Conservation (phyloP, 2,888 invertebrate genomes). For the Dryadula phaetusa region DNA sequence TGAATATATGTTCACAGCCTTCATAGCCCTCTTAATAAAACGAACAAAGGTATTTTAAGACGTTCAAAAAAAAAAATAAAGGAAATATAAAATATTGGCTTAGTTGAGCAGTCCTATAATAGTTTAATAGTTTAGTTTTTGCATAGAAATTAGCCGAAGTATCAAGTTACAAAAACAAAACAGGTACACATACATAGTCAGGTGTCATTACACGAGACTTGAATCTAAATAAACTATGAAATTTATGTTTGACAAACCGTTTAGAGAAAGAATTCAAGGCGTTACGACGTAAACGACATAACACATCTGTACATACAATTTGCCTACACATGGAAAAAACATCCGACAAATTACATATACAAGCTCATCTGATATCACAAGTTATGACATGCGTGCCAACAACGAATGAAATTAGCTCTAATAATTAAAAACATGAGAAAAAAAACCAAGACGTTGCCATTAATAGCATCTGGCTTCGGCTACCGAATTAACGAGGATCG, state of each 20-base stretch:
- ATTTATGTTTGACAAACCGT: slow-evolving; percentile 19
- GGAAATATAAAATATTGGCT: not conserved
- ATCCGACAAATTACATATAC: slow-evolving; percentile 39
- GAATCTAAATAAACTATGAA: slow-evolving; percentile 2
- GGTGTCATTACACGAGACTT: slow-evolving; percentile 1
- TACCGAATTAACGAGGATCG: slow-evolving; percentile 77
- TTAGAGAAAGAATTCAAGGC: slow-evolving; percentile 14
- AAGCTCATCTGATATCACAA: slow-evolving; percentile 42
- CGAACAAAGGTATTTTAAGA: not conserved
- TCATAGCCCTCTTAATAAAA: not conserved
- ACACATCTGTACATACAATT: slow-evolving; percentile 12
- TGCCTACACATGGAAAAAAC: slow-evolving; percentile 22
- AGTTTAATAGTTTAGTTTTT: not conserved
- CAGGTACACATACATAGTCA: not conserved
- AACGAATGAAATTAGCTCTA: slow-evolving; percentile 48
- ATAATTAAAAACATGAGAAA: slow-evolving; percentile 62
- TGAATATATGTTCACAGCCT: not conserved
- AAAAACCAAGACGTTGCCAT: slow-evolving; percentile 69
- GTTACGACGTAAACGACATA: slow-evolving; percentile 14
- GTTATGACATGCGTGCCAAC: slow-evolving; percentile 47
- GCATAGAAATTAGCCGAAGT: slow-evolving; percentile 3
- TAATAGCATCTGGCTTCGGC: slow-evolving; percentile 75
- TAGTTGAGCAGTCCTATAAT: not conserved
- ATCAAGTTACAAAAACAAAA: slow-evolving; percentile 20
- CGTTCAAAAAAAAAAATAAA: not conserved